Percentiles rank a stretch among this genome's conserved stretches.
phyloP scores from a whole-genome alignment of 2,888 invertebrate species.

The Eupithecia vulgata region DNA sequence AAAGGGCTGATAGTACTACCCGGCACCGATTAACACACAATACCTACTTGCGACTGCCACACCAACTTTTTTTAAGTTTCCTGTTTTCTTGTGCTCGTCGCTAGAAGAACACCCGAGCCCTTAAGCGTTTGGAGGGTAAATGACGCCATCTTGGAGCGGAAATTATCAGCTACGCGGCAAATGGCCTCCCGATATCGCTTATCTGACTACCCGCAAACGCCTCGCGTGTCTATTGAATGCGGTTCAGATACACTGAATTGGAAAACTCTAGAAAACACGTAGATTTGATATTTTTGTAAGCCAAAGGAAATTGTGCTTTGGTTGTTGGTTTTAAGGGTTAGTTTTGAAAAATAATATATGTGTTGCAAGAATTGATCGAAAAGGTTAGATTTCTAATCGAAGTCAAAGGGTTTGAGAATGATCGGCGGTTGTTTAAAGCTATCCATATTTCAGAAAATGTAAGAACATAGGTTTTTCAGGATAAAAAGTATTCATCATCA shows the following conservation, averaged over 20 bases:
- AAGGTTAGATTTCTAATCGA: constrained; percentile 1
- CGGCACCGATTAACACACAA: neutral
- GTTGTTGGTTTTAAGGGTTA: neutral
- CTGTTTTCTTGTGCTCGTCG: constrained; percentile 10
- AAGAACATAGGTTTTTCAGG: neutral
- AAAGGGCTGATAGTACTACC: no score
- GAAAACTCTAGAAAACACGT: constrained; percentile 28
- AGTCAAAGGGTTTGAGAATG: neutral
- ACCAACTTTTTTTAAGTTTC: neutral
- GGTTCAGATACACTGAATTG: constrained; percentile 23
- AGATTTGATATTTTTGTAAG: constrained; percentile 12
- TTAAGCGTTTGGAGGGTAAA: constrained; percentile 65
- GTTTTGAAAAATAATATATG: neutral
- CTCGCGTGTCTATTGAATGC: constrained; percentile 47
- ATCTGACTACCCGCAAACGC: constrained; percentile 60
- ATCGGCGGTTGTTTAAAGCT: neutral
- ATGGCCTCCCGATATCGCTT: constrained; percentile 70
- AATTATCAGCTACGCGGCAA: constrained; percentile 74
- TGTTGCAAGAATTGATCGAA: neutral
- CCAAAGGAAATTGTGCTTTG: constrained; percentile 2
- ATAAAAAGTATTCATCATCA: no score
- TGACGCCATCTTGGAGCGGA: constrained; percentile 71
- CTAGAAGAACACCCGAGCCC: constrained; percentile 46
- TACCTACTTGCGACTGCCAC: neutral
- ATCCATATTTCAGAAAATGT: neutral